These are phyloP conservation scores for Brachyhypopomus gauderio DNA, from an alignment of 2,113 vertebrate species.

Conservation along the genomic window DNA sequence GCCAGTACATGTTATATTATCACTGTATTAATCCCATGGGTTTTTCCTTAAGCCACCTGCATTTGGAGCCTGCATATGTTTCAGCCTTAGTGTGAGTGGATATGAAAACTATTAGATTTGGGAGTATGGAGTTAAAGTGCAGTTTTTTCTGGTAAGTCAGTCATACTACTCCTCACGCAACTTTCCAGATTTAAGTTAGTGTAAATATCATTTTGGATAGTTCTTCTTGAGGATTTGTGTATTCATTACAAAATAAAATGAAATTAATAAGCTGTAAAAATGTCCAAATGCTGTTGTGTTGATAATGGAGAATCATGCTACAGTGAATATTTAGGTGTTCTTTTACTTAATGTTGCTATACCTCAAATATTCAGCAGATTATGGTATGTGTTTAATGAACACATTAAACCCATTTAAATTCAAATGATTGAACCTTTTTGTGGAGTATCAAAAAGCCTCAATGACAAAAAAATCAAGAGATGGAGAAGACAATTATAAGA, in stretches of 20 bases:
- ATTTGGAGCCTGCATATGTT: conserved; percentile 53
- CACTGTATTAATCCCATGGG: conserved; percentile 56
- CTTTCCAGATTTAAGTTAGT: conserved; percentile 61
- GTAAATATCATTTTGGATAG: conserved; percentile 67
- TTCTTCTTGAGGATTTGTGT: conserved; percentile 55
- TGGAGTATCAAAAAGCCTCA: neutral
- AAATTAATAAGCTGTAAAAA: no score
- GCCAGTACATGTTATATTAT: conserved; percentile 49
- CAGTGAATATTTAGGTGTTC: no score
- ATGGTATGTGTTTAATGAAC: no score
- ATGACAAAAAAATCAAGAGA: neutral
- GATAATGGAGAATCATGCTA: no score
- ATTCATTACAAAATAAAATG: neutral
- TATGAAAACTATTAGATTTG: conserved; percentile 59
- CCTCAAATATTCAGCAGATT: no score
- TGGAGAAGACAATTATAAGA: neutral
- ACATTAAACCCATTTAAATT: neutral
- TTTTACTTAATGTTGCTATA: no score
- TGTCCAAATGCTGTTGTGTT: no score
- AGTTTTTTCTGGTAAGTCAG: conserved; percentile 67
- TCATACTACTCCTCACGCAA: conserved; percentile 64
- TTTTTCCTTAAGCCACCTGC: conserved; percentile 48
- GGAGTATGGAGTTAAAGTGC: conserved; percentile 46
- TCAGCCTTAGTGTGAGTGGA: conserved; percentile 58
- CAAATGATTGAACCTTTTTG: neutral